phyloP scores from a whole-genome alignment of 2,113 vertebrate species.

The Trichechus manatus region DNA sequence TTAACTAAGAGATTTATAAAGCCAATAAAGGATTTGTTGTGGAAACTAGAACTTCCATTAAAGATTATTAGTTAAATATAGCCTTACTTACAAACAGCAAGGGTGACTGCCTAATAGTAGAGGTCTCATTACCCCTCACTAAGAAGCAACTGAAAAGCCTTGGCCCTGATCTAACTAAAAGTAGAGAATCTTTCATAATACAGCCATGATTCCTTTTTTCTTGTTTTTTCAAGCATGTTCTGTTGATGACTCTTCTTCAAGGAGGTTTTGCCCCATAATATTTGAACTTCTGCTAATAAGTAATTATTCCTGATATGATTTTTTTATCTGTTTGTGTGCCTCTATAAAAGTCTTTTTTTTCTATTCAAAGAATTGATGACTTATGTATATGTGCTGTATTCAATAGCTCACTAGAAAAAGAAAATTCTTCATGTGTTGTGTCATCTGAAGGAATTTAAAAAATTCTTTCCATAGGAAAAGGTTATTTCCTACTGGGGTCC shows the following conservation, averaged over 20 bases:
- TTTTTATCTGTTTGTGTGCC: neutral
- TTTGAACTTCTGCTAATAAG: neutral
- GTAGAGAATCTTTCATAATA: neutral
- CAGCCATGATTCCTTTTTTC: neutral
- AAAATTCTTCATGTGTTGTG: neutral
- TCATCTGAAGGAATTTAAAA: neutral
- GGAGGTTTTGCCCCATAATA: neutral
- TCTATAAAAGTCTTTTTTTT: neutral
- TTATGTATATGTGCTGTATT: neutral
- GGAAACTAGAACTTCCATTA: neutral
- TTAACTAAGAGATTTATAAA: constrained; percentile 56
- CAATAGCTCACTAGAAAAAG: no score
- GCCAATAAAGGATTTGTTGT: neutral
- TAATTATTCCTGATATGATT: neutral
- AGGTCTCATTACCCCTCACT: neutral
- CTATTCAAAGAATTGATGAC: neutral
- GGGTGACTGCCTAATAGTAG: neutral
- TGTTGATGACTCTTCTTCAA: neutral
- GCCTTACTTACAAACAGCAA: neutral
- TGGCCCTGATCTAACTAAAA: neutral
- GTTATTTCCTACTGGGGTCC: neutral
- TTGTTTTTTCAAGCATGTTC: neutral
- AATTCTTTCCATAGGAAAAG: constrained; percentile 5
- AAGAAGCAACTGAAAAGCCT: neutral
- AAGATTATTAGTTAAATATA: constrained; percentile 33